phyloP scores from a whole-genome alignment of 2,797 vertebrate genomes.

The Aphelocoma californica region DNA sequence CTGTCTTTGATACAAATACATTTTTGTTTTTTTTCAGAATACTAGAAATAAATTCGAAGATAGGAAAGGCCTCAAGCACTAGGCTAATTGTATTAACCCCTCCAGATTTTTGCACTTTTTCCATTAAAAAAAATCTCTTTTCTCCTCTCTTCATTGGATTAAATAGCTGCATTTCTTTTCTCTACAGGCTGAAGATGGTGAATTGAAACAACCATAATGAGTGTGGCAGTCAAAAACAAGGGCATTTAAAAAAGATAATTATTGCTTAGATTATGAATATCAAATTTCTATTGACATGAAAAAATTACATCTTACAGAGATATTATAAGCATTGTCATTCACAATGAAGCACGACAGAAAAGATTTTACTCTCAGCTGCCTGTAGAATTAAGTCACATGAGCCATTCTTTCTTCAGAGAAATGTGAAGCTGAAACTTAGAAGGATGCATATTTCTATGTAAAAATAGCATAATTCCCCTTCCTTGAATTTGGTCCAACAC shows the following conservation, averaged over 20 bases:
- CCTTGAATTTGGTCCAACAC: neutral
- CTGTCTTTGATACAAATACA: neutral
- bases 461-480: neutral
- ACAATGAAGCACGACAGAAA: slow-evolving; percentile 40
- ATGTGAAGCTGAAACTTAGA: neutral
- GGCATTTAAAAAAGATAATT: slow-evolving; percentile 54
- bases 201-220: slow-evolving; percentile 50
- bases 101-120: neutral
- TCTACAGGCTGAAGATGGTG: neutral
- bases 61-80: neutral
- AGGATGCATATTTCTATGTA: neutral
- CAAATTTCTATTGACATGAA: slow-evolving; percentile 55
- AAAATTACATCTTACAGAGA: slow-evolving; percentile 33
- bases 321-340: slow-evolving; percentile 54
- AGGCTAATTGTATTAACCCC: neutral
- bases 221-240: slow-evolving; percentile 44
- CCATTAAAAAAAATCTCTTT: neutral
- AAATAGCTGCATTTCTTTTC: neutral
- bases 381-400: slow-evolving; percentile 19
- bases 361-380: slow-evolving; percentile 19
- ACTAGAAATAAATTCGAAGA: neutral
- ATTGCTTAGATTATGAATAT: slow-evolving; percentile 64
- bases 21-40: neutral
- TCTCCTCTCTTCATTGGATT: neutral
- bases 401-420: neutral